Conservation (phyloP, 1,140 invertebrate species). For the Metaphire vulgaris region DNA sequence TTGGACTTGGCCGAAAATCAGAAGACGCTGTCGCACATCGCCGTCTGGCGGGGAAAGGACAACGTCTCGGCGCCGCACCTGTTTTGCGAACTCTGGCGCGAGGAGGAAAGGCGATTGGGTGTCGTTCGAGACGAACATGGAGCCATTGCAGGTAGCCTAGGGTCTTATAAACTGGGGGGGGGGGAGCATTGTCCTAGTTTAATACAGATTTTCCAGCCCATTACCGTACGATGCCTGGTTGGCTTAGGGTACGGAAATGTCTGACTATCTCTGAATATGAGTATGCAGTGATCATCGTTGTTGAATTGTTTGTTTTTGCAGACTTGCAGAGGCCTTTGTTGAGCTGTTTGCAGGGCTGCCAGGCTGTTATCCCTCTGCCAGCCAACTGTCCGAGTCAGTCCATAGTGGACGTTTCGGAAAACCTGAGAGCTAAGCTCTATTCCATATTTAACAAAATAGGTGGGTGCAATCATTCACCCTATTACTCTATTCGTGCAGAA, state of each 20-base stretch:
- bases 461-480: slow-evolving; percentile 24
- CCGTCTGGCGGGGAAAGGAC: slow-evolving; percentile 45
- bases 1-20: slow-evolving; percentile 51
- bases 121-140: slow-evolving; percentile 43
- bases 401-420: slow-evolving; percentile 51
- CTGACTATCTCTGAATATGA: background rate
- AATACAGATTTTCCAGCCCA: slow-evolving; percentile 12
- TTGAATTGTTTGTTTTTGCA: slow-evolving; percentile 24
- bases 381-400: slow-evolving; percentile 45
- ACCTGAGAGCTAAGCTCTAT: slow-evolving; percentile 52
- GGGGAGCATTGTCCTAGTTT: background rate
- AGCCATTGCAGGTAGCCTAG: slow-evolving; percentile 44
- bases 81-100: slow-evolving; percentile 51
- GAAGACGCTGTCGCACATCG: slow-evolving; percentile 47
- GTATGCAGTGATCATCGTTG: slow-evolving; percentile 8
- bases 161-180: too few relatives aligned
- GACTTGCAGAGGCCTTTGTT: slow-evolving; percentile 43
- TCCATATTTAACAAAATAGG: slow-evolving; percentile 50
- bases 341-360: slow-evolving; percentile 43
- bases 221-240: slow-evolving; percentile 8
- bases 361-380: slow-evolving; percentile 40
- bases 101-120: slow-evolving; percentile 49
- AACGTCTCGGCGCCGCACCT: slow-evolving; percentile 46
- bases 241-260: background rate
- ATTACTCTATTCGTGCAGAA: background rate